Base-by-base conservation (phyloP, 2,888 invertebrate genomes). In the Vesta saturnalis region DNA sequence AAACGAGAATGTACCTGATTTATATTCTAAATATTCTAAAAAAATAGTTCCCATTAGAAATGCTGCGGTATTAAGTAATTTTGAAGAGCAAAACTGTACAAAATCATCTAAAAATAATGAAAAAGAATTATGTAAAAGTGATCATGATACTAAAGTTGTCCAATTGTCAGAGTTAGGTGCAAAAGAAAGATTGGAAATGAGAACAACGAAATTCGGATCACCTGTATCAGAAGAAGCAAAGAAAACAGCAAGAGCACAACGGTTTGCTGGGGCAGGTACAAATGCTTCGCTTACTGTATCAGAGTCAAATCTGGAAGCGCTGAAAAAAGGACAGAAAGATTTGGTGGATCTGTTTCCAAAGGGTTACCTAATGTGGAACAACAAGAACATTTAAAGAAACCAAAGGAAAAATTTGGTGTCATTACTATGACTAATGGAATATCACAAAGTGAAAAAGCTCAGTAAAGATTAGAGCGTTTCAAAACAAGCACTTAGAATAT, bases 321-420 rank as follows among this genome's bases (percentile, higher is more conserved):
- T 95, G 18, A 94, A 94, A 79, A 91, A 78, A 87, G 96, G 73
- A 94, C 95, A 15, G 93, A 95, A 81, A 86, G 96, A 69, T 96
- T 96, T 85, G 96, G 96, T 2, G 88, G 89, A 58, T 91, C 92
- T 0, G 91, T 93, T 10, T 93, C 95, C 0, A 89, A 89, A 70
- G 87, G 89, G 30, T 89, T 93, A 84, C 88, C 90, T 6, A 91
- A 91, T 79, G 87, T 92, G 70, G 90, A 91, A 81, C 87, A 88
- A 54, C 88, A 91, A 76, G 94, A 94, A 75, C 89, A 88, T 78
- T 82, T 94, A 78, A 91, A 92, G 74, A 92, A 92, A 80, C 88
- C 95, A 59, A 93, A 93, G 81, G 92, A 91, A 65, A 88, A 94
- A 75, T 95, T 95, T 85, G 92, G 92, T n/a, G 83, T 85, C 67